A percentile compares a stretch with the other conserved stretches of the same genome.
Evolutionary conservation across 2,888 invertebrate genomes (phyloP).

Genomic region (Thymelicus sylvestris): DNA sequence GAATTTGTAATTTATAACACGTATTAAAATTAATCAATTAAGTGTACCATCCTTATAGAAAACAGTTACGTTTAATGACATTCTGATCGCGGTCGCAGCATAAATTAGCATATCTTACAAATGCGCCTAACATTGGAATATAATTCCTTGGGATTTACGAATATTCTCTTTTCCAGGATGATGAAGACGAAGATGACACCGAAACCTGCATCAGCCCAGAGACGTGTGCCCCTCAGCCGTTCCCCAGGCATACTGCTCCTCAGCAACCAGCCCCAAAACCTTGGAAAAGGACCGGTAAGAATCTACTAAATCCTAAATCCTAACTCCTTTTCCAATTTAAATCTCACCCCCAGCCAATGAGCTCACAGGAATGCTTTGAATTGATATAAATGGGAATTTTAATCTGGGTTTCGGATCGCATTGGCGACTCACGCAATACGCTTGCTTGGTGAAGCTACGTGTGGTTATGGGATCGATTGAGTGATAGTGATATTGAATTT

Average conservation of each 20-base stretch:
- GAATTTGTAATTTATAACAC: no score
- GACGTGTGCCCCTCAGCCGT: conserved; percentile 75
- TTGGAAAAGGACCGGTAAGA: conserved; percentile 81
- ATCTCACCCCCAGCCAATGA: conserved; percentile 5
- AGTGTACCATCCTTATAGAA: conserved; percentile 14
- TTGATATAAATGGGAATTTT: conserved; percentile 7
- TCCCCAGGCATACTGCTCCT: conserved; percentile 73
- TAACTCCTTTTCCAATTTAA: background rate
- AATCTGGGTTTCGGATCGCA: conserved; percentile 22
- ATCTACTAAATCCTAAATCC: background rate
- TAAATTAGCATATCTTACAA: conserved; percentile 16
- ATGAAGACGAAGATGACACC: conserved; percentile 80
- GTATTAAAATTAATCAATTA: background rate
- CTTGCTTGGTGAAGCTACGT: conserved; percentile 24
- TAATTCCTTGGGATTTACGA: background rate
- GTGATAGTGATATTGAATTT: no score
- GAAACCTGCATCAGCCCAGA: conserved; percentile 74
- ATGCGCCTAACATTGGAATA: background rate
- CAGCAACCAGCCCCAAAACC: conserved; percentile 74
- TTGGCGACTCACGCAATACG: conserved; percentile 26
- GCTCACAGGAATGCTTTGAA: conserved; percentile 22
- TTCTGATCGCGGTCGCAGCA: conserved; percentile 9
- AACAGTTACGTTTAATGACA: conserved; percentile 20
- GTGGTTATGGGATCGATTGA: background rate
- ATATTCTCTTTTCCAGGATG: conserved; percentile 60